A percentile compares a stretch with the other conserved stretches of the same genome.
Conservation (phyloP, 2,797 vertebrate species). For the Acestrorhynchus altus region DNA sequence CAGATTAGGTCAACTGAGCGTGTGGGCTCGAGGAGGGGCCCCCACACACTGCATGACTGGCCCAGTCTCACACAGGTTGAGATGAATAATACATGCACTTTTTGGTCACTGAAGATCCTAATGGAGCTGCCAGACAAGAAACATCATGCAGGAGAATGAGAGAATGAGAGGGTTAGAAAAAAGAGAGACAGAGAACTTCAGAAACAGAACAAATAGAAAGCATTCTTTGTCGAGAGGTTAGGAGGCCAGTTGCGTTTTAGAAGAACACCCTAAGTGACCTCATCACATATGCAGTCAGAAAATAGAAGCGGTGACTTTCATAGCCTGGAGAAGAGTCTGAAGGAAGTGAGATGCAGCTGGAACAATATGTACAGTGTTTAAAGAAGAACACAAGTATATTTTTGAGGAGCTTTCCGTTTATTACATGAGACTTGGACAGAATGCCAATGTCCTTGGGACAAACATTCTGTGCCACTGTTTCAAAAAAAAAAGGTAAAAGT, state of each 20-base stretch:
- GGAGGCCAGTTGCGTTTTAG: constrained; percentile 9
- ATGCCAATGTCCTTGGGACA: background rate
- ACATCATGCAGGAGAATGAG: constrained; percentile 42
- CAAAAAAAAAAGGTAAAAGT: background rate
- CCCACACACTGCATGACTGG: constrained; percentile 13
- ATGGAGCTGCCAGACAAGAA: constrained; percentile 41
- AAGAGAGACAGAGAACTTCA: background rate
- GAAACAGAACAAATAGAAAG: constrained; percentile 25
- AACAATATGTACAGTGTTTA: constrained; percentile 8
- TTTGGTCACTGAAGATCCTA: constrained; percentile 49
- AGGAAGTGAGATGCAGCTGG: constrained; percentile 16
- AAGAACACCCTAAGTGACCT: constrained; percentile 26
- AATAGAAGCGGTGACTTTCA: constrained; percentile 12
- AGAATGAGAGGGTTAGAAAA: background rate
- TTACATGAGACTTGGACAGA: background rate
- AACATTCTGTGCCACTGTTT: constrained; percentile 10
- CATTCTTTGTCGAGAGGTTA: constrained; percentile 33
- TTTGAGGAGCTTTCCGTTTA: constrained; percentile 2
- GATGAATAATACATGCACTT: constrained; percentile 67
- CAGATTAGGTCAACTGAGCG: constrained; percentile 60
- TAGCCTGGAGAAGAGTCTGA: background rate
- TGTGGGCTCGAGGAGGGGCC: constrained; percentile 39
- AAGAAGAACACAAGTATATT: constrained; percentile 9
- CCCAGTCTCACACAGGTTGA: constrained; percentile 50
- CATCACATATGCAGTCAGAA: background rate